Conservation (phyloP, 1,140 invertebrate genomes). For the Cydia amplana region DNA sequence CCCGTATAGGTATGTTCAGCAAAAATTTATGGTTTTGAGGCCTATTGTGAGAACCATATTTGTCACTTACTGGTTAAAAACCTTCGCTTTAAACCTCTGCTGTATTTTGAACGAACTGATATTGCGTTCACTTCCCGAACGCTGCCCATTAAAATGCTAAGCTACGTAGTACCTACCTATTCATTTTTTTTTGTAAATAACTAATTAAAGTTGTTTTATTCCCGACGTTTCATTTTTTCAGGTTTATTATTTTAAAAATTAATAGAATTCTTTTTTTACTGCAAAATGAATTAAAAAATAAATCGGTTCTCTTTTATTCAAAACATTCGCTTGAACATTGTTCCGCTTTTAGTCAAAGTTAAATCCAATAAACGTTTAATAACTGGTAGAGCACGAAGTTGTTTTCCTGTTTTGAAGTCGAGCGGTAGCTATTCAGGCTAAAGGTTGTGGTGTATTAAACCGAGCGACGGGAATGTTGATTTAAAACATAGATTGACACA, state of each 20-base stretch:
- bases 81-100: too few species aligned
- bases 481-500: background rate
- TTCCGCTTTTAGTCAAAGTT: background rate
- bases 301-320: background rate
- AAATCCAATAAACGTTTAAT: slow-evolving; percentile 12
- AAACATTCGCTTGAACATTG: background rate
- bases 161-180: too few species aligned
- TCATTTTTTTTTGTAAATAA: too few species aligned
- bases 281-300: background rate
- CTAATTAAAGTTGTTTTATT: background rate
- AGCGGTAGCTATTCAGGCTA: background rate
- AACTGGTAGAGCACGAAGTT: background rate
- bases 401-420: background rate
- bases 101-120: too few species aligned
- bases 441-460: background rate
- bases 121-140: too few species aligned
- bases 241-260: background rate
- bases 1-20: too few species aligned
- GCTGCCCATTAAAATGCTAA: too few species aligned
- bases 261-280: background rate
- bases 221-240: background rate
- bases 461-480: background rate
- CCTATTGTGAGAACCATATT: too few species aligned
- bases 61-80: too few species aligned
- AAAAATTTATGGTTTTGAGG: too few species aligned